Conservation (phyloP, 2,113 vertebrate species). For the Argyrosomus japonicus region DNA sequence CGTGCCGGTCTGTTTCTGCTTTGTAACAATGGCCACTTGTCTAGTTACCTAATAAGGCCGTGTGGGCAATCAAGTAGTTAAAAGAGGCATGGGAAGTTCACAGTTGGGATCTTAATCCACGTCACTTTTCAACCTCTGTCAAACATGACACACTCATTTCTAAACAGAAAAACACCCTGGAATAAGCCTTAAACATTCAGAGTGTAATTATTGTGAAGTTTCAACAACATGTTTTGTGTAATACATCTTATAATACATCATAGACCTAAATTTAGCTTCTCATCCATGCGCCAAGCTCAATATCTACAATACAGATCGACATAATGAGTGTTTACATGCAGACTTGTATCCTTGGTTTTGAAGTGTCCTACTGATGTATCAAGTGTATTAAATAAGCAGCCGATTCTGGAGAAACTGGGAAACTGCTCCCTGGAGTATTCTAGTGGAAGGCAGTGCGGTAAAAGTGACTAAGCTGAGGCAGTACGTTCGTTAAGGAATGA, state of each 20-base stretch:
- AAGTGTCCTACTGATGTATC: not conserved
- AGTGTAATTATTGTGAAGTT: not conserved
- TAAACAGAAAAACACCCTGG: not conserved
- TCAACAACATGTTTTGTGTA: not conserved
- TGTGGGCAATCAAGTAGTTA: not conserved
- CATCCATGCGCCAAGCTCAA: not conserved
- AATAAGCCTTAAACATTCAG: not conserved
- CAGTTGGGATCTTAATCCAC: not conserved
- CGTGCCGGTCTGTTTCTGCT: slow-evolving; percentile 38
- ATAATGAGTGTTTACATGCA: not conserved
- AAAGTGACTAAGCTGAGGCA: too few species aligned
- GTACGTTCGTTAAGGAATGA: too few species aligned
- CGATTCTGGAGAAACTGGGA: not conserved
- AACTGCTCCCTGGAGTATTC: not conserved
- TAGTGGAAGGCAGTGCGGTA: not conserved
- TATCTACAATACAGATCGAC: not conserved
- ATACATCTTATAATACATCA: not conserved
- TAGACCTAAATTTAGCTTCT: not conserved
- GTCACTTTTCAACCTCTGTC: not conserved
- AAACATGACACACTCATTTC: not conserved
- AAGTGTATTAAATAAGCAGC: not conserved
- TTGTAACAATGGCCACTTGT: slow-evolving; percentile 28
- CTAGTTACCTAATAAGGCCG: slow-evolving; percentile 51
- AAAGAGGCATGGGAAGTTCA: slow-evolving; percentile 1
- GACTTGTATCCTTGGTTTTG: not conserved